Evolutionary conservation across 2,797 vertebrate genomes (phyloP).

Genomic region (Vespertilio murinus): DNA sequence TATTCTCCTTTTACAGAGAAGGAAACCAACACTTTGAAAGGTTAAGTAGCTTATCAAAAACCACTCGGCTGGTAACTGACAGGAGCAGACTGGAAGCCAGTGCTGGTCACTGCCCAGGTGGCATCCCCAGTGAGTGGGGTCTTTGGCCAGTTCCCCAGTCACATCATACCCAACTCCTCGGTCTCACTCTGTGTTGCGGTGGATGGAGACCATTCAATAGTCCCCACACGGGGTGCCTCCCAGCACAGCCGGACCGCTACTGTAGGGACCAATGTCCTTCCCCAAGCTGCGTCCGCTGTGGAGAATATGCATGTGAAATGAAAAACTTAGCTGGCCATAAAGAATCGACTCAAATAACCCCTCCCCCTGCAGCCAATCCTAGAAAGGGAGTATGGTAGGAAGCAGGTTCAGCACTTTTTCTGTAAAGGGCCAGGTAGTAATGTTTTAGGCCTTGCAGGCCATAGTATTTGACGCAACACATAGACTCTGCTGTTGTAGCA

Average conservation of each 20-base stretch:
- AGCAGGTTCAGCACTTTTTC: background rate
- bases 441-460: background rate
- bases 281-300: background rate
- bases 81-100: background rate
- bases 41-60: background rate
- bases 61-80: background rate
- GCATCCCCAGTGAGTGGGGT: background rate
- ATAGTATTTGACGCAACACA: background rate
- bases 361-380: background rate
- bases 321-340: background rate
- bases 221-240: background rate
- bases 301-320: background rate
- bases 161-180: background rate
- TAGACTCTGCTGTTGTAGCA: background rate
- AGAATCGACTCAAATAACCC: background rate
- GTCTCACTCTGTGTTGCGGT: background rate
- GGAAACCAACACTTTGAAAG: background rate
- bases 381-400: background rate
- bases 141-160: background rate
- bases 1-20: background rate
- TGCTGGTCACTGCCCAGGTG: background rate
- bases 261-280: background rate
- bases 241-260: background rate
- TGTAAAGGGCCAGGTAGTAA: background rate
- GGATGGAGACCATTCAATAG: background rate